Conservation (phyloP, 53 echinoderm and acorn worm species). For the Hippasteria phrygiana region DNA sequence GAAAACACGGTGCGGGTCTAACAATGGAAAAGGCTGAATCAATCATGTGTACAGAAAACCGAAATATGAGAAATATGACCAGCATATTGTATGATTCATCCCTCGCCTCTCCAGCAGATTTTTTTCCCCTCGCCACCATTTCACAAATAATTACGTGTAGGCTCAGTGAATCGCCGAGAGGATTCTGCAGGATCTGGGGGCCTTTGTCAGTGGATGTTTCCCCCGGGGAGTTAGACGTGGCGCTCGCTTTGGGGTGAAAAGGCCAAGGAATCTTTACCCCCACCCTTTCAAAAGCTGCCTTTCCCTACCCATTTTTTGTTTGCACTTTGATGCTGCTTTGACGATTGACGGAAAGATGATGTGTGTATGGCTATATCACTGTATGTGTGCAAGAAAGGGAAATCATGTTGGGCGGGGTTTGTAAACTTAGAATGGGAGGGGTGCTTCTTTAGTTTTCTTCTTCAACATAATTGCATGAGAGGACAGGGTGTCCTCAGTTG, state of each 20-base stretch:
- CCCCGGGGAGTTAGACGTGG: conserved; percentile 2
- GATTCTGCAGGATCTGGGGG: conserved; percentile 14
- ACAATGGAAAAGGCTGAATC: conserved; percentile 61
- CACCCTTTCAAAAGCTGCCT: too few species aligned
- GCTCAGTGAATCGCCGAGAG: conserved; percentile 30
- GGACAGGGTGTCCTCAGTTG: too few species aligned
- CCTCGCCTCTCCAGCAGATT: neutral
- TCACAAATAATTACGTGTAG: conserved; percentile 53
- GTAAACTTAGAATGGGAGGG: too few species aligned
- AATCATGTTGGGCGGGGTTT: too few species aligned
- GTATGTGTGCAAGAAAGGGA: too few species aligned
- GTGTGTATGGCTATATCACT: too few species aligned
- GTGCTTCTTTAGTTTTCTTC: too few species aligned
- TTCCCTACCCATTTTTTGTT: too few species aligned
- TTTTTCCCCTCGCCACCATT: conserved; percentile 8
- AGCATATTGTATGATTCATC: conserved; percentile 51
- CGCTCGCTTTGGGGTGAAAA: conserved; percentile 25
- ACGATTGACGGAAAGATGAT: too few species aligned
- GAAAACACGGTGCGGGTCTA: conserved; percentile 38
- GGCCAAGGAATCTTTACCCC: neutral
- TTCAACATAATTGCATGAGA: too few species aligned
- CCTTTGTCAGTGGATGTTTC: conserved; percentile 22
- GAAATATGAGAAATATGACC: conserved; percentile 60
- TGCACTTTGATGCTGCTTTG: too few species aligned
- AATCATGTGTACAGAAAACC: conserved; percentile 35